A percentile compares a stretch with the other conserved stretches of the same genome.
These are phyloP conservation scores for Alosa sapidissima DNA, from an alignment of 2,797 vertebrate species.

Conservation along the genomic window DNA sequence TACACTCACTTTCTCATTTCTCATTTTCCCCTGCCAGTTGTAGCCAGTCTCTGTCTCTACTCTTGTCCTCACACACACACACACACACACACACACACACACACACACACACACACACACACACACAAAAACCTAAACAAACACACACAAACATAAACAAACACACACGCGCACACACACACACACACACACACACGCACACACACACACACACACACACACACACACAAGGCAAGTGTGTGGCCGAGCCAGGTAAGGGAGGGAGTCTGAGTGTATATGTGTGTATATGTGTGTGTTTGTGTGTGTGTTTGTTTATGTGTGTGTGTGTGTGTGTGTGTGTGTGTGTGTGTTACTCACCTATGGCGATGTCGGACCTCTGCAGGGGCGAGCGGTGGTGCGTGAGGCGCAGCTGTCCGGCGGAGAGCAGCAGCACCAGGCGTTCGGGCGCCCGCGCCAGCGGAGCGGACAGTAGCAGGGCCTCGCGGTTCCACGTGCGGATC, in stretches of 20 bases:
- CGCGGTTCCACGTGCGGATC: slow-evolving; percentile 84
- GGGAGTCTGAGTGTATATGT: neutral
- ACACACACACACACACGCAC: too few species aligned
- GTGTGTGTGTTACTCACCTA: slow-evolving; percentile 66
- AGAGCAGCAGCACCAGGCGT: slow-evolving; percentile 73
- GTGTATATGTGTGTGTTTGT: neutral
- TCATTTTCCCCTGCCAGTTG: too few species aligned
- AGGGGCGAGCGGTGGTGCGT: slow-evolving; percentile 70
- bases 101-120: too few species aligned
- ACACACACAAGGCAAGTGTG: too few species aligned
- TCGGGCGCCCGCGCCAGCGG: slow-evolving; percentile 71
- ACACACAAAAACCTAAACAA: too few species aligned
- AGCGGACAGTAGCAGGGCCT: slow-evolving; percentile 77
- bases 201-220: too few species aligned
- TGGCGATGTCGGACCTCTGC: slow-evolving; percentile 71
- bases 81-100: too few species aligned
- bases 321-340: neutral
- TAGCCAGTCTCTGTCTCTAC: too few species aligned
- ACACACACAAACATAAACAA: too few species aligned
- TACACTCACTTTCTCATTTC: too few species aligned
- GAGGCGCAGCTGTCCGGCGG: slow-evolving; percentile 68
- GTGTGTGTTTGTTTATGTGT: neutral
- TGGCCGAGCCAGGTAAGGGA: neutral
- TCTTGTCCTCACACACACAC: too few species aligned
- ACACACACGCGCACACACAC: too few species aligned